Evolutionary conservation across 2,888 invertebrate species (phyloP).

Genomic region (Miltochrista miniata): DNA sequence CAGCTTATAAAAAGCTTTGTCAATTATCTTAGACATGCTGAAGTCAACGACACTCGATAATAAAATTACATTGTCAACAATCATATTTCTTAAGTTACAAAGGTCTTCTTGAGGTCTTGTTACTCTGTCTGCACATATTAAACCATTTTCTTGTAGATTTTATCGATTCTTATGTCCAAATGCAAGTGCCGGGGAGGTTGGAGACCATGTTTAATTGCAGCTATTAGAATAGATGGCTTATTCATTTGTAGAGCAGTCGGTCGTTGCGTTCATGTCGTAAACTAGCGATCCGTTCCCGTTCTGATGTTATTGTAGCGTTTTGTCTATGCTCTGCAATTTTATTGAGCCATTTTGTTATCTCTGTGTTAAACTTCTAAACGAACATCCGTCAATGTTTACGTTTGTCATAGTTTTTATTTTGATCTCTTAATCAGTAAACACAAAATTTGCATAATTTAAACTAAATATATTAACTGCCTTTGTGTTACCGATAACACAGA

Average conservation of each 20-base stretch:
- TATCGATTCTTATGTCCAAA: slow-evolving; percentile 65
- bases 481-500: too few species aligned
- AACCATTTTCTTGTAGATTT: slow-evolving; percentile 35
- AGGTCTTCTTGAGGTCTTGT: too few species aligned
- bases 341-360: slow-evolving; percentile 78
- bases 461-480: background rate
- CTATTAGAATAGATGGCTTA: slow-evolving; percentile 84
- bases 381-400: slow-evolving; percentile 61
- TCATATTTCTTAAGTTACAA: background rate
- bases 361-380: slow-evolving; percentile 59
- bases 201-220: slow-evolving; percentile 80
- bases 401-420: slow-evolving; percentile 28
- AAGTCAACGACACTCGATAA: slow-evolving; percentile 52
- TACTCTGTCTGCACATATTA: too few species aligned
- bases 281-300: slow-evolving; percentile 82
- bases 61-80: background rate
- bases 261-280: slow-evolving; percentile 81
- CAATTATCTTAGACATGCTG: slow-evolving; percentile 50
- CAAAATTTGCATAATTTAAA: background rate
- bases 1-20: slow-evolving; percentile 59
- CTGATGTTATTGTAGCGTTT: slow-evolving; percentile 83
- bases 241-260: slow-evolving; percentile 83
- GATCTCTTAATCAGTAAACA: slow-evolving; percentile 6
- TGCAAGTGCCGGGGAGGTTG: slow-evolving; percentile 58
- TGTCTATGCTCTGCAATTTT: slow-evolving; percentile 81